These are phyloP conservation scores for Anguilla pacifica DNA, from an alignment of 2,797 vertebrate genomes.

Conservation along the genomic window DNA sequence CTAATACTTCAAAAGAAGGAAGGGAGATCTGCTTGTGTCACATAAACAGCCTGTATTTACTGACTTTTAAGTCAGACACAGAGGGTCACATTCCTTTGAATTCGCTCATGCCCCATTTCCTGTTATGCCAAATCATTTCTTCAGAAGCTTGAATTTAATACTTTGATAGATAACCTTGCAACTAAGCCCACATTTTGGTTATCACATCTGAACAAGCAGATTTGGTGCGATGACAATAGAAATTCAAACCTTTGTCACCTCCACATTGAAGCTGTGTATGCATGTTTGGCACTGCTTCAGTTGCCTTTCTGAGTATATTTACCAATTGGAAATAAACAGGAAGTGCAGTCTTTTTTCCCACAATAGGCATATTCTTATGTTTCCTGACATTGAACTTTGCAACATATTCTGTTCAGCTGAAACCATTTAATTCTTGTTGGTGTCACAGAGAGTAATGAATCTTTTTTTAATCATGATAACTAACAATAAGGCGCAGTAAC, in stretches of 20 bases:
- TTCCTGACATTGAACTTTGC: constrained; percentile 47
- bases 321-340: background rate
- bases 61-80: background rate
- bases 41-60: background rate
- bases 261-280: background rate
- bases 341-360: constrained; percentile 54
- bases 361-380: constrained; percentile 55
- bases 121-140: background rate
- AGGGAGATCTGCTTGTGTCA: background rate
- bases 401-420: constrained; percentile 40
- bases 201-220: background rate
- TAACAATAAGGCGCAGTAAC: constrained; percentile 19
- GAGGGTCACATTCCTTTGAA: background rate
- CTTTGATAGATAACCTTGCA: background rate
- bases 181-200: too few species aligned
- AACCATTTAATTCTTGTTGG: constrained; percentile 42
- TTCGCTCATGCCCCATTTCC: background rate
- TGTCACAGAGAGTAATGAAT: constrained; percentile 16
- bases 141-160: background rate
- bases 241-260: background rate
- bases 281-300: background rate
- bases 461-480: background rate
- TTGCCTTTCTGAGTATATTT: background rate
- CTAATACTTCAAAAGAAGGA: background rate
- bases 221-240: background rate